Conservation (phyloP, 2,888 invertebrate species). For the Chorisops tibialis region DNA sequence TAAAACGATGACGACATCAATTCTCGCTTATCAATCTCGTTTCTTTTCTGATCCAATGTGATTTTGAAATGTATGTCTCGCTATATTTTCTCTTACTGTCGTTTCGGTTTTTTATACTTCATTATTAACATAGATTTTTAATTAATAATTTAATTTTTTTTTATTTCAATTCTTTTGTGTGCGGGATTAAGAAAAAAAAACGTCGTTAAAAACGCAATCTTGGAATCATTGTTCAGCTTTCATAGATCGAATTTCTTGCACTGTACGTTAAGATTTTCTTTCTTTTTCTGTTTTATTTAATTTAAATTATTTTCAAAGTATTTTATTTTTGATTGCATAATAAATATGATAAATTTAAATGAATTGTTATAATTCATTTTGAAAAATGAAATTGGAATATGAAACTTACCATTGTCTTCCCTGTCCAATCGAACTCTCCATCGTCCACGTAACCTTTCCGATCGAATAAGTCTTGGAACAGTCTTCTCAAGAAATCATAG, state of each 20-base stretch:
- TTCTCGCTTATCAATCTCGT: too few species aligned
- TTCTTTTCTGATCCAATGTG: too few species aligned
- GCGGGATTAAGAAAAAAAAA: too few species aligned
- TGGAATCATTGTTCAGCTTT: background rate
- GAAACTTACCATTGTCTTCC: constrained; percentile 66
- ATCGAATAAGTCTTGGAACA: constrained; percentile 90
- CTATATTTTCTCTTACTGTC: too few species aligned
- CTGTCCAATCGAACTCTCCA: constrained; percentile 94
- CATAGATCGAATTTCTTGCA: constrained; percentile 14
- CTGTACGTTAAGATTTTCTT: constrained; percentile 14
- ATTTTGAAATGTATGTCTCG: too few species aligned
- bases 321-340: background rate
- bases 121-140: too few species aligned
- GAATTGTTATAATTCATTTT: background rate
- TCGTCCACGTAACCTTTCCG: constrained; percentile 83
- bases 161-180: too few species aligned
- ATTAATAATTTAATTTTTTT: too few species aligned
- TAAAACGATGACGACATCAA: too few species aligned
- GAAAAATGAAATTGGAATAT: constrained; percentile 1
- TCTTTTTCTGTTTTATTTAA: constrained; percentile 9
- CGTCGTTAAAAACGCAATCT: too few species aligned
- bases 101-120: too few species aligned
- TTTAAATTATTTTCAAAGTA: constrained; percentile 19
- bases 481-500: constrained; percentile 95
- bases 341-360: background rate